Conservation (phyloP, 2,797 vertebrate genomes). For the Heliangelus exortis region DNA sequence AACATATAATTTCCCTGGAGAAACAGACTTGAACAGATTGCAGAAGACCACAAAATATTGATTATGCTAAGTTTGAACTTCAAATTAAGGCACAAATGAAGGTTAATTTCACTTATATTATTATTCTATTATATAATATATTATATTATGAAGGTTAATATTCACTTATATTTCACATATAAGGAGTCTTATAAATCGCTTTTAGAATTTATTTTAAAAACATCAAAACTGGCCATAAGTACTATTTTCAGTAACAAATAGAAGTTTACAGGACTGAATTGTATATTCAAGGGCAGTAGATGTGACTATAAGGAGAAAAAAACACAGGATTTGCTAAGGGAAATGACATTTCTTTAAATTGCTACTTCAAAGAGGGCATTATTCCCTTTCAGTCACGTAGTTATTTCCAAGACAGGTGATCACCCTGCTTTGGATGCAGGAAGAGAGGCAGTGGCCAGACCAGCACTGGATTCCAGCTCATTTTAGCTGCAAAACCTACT, state of each 20-base stretch:
- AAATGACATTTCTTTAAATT: slow-evolving; percentile 28
- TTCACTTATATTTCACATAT: background rate
- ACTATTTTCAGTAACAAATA: slow-evolving; percentile 29
- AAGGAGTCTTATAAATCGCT: slow-evolving; percentile 9
- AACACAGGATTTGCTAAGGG: background rate
- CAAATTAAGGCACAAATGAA: slow-evolving; percentile 68
- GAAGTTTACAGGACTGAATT: slow-evolving; percentile 13
- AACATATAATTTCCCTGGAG: slow-evolving; percentile 48
- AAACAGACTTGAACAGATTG: slow-evolving; percentile 46
- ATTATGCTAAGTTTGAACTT: slow-evolving; percentile 70
- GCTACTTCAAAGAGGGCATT: background rate
- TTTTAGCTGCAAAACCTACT: background rate
- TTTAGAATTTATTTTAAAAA: slow-evolving; percentile 34
- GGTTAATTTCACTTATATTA: slow-evolving; percentile 49
- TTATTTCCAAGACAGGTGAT: background rate
- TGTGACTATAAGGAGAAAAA: background rate
- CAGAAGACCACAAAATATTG: slow-evolving; percentile 57
- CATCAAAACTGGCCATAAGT: slow-evolving; percentile 3
- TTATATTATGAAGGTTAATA: too few relatives aligned
- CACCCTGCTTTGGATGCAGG: background rate
- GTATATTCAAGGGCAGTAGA: background rate
- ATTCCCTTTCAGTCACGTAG: background rate
- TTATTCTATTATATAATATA: too few relatives aligned
- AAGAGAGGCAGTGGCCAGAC: background rate
- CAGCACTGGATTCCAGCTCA: background rate